Percentiles rank a stretch among this genome's conserved stretches.
phyloP scores from a whole-genome alignment of 30 jellyfish, hydroid and myxozoan species.

The Aurelia aurita region DNA sequence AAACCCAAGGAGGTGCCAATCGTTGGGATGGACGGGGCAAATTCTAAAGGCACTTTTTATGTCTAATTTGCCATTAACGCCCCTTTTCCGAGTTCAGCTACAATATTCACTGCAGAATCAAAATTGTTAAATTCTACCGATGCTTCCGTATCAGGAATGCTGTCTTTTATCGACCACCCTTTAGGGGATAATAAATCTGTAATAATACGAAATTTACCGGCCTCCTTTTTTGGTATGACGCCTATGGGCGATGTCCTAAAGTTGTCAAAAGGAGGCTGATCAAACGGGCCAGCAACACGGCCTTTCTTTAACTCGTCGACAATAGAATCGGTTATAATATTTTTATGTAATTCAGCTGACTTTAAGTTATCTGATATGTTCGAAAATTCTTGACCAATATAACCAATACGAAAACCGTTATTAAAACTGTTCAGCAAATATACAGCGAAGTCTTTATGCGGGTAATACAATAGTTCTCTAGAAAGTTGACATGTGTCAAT shows the following conservation, averaged over 20 bases:
- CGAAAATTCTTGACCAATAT: constrained; percentile 2
- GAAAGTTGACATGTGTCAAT: neutral
- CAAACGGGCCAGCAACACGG: constrained; percentile 45
- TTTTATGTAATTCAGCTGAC: constrained; percentile 2
- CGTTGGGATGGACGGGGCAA: too few species aligned
- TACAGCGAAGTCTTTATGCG: neutral
- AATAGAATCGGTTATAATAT: neutral
- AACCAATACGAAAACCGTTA: constrained; percentile 38
- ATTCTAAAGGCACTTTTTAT: too few species aligned
- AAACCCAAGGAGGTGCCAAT: too few species aligned
- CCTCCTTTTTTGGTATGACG: constrained; percentile 17
- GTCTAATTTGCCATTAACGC: constrained; percentile 47
- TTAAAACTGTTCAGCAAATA: neutral
- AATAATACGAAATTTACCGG: constrained; percentile 1
- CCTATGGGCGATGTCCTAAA: constrained; percentile 47
- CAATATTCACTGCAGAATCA: constrained; percentile 43
- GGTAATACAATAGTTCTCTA: neutral
- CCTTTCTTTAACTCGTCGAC: neutral
- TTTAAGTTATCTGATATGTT: neutral
- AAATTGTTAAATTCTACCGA: constrained; percentile 28
- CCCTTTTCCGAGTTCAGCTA: constrained; percentile 24
- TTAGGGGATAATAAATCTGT: constrained; percentile 56
- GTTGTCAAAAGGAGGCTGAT: constrained; percentile 3
- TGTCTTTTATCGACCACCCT: constrained; percentile 40
- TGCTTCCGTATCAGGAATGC: constrained; percentile 19